Percentiles rank a stretch among this genome's conserved stretches.
phyloP scores from a whole-genome alignment of 2,113 vertebrate species.

The Archocentrus centrarchus region DNA sequence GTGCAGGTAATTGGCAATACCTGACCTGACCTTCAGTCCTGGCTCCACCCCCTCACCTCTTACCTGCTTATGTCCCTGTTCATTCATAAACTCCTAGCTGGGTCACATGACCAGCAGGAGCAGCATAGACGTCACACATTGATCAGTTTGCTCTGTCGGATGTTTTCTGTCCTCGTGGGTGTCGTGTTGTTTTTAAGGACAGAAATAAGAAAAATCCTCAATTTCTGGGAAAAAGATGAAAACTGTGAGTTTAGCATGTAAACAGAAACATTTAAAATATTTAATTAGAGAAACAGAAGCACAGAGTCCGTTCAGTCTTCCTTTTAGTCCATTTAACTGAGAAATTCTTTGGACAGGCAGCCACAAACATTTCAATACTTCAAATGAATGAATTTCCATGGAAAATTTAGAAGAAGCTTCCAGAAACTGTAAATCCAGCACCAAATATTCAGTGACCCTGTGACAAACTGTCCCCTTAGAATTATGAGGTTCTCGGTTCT shows the following conservation, averaged over 20 bases:
- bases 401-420: rapidly evolving
- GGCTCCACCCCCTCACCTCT: constrained; percentile 13
- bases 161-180: background rate
- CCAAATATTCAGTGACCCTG: background rate
- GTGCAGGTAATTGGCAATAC: background rate
- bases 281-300: background rate
- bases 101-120: constrained; percentile 8
- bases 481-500: too few relatives aligned
- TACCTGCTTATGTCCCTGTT: constrained; percentile 1
- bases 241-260: background rate
- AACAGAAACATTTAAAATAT: background rate
- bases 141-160: constrained; percentile 27
- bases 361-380: too few relatives aligned
- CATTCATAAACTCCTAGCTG: constrained; percentile 3
- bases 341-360: background rate
- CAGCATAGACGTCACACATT: constrained; percentile 1
- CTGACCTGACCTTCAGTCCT: background rate
- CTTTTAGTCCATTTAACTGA: background rate
- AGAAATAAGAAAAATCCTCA: background rate
- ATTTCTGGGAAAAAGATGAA: background rate
- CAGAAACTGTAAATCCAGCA: background rate
- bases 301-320: too few relatives aligned
- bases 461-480: background rate
- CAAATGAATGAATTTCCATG: background rate
- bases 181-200: background rate